These are phyloP conservation scores for Uromys caudimaculatus DNA, from an alignment of 2,797 vertebrate genomes.

Conservation along the genomic window DNA sequence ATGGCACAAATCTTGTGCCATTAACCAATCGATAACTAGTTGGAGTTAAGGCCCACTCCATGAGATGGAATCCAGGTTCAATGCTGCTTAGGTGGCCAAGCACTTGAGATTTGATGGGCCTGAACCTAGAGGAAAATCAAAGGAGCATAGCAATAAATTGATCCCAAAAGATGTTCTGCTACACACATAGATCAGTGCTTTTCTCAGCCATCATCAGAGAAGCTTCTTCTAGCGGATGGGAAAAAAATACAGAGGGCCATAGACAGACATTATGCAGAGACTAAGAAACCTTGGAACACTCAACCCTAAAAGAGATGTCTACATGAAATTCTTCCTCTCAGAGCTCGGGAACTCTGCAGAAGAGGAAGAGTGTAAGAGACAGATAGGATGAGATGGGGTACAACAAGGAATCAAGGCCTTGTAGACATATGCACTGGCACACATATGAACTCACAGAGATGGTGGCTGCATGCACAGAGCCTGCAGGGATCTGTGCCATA, in stretches of 20 bases:
- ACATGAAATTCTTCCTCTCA: too few relatives aligned
- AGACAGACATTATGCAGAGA: too few relatives aligned
- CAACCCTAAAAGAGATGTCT: too few relatives aligned
- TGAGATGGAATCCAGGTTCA: background rate
- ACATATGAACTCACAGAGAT: background rate
- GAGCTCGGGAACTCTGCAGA: too few relatives aligned
- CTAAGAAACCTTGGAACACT: too few relatives aligned
- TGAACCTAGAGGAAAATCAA: background rate
- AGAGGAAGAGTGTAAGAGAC: too few relatives aligned
- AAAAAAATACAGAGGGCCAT: too few relatives aligned
- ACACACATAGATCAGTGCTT: background rate
- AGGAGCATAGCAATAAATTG: background rate
- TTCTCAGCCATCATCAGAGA: background rate
- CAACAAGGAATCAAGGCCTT: background rate
- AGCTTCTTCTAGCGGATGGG: too few relatives aligned
- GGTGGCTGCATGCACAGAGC: background rate
- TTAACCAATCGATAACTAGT: background rate
- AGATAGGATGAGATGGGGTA: background rate
- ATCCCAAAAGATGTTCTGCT: background rate
- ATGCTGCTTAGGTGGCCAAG: background rate
- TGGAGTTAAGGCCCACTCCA: background rate
- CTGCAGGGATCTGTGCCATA: background rate
- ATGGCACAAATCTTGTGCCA: background rate
- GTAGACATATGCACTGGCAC: background rate
- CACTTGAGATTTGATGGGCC: background rate